These are phyloP conservation scores for Myrmophylax atrothorax DNA, from an alignment of 2,113 vertebrate genomes.

Conservation along the genomic window DNA sequence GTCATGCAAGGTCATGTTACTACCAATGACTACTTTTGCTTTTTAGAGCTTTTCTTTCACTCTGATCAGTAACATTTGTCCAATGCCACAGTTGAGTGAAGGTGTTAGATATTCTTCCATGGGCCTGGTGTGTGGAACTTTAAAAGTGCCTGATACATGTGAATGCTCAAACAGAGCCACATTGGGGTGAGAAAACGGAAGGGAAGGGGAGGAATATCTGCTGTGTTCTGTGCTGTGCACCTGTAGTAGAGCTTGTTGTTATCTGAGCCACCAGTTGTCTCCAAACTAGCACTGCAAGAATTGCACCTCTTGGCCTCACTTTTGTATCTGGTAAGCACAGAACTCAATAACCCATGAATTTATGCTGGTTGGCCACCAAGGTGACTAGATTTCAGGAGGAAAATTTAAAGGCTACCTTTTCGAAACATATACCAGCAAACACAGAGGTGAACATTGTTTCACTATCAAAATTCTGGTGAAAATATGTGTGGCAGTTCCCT, in stretches of 20 bases:
- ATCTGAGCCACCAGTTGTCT: not conserved
- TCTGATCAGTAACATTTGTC: not conserved
- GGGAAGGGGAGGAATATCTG: not conserved
- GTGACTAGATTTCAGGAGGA: not conserved
- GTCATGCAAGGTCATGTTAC: not conserved
- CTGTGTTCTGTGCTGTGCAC: not conserved
- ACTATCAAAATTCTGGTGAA: not conserved
- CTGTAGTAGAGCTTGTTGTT: not conserved
- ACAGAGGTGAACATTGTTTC: not conserved
- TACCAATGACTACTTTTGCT: not conserved
- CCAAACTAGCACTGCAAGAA: not conserved
- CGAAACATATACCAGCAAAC: not conserved
- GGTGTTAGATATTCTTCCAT: not conserved
- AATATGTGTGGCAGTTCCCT: not conserved
- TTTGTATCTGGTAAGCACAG: not conserved
- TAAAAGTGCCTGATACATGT: not conserved
- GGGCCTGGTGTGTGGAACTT: not conserved
- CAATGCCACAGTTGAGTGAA: not conserved
- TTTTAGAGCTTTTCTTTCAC: not conserved
- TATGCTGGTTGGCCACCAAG: not conserved
- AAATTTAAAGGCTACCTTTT: not conserved
- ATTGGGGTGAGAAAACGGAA: not conserved
- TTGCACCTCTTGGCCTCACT: not conserved
- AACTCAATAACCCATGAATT: not conserved
- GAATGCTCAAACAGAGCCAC: not conserved